Base-by-base conservation (phyloP, 2,797 vertebrate genomes). In the Mionectes olivaceus region DNA sequence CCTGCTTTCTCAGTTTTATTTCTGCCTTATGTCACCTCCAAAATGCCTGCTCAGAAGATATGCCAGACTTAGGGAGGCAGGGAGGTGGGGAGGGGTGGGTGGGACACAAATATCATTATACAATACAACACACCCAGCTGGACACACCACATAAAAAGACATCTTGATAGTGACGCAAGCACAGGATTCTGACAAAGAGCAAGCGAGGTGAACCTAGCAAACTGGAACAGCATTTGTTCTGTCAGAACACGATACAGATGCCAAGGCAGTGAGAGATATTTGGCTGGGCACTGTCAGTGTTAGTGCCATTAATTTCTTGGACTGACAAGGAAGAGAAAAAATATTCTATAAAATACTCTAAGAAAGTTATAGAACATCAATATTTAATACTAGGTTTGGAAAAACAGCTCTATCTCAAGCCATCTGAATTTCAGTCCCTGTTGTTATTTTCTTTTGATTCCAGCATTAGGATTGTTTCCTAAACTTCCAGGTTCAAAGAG, bases 241-340 rank as follows among this genome's bases (percentile, higher is more conserved):
- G 63, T 76, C 47, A 93, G 91, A 73, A 93, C 87, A 53, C 4
- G 69, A 87, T 63, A 92, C 96, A 97, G 96, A 97, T 96, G 95
- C 92, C 76, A 85, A 91, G 91, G 28, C 93, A 91, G 92, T 78
- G 76, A 96, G 95, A 89, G 91, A 87, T 86, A 95, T 86, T 93
- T 96, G 96, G 94, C 94, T 81, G 47, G 56, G 73, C 55, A 74
- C 35, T 6, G 2, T 33, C 68, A 53, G 10, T 50, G 39, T 59
- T 85, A 83, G 22, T 87, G 89, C 77, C 82, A 81, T 86, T 85
- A 89, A 77, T 87, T 95, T 90, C 56, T 74, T 78, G 65, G 79
- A 65, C 79, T 89, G 47, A 68, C 35, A 60, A 92, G 78, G 19
- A 75, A 64, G 24, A 81, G 28, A 61, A 88, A 80, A 89, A 59